Evolutionary conservation across 2,888 invertebrate species (phyloP), one percentile per base, ranked within the genome.

Genomic region (Acanthosepion esculentum): DNA sequence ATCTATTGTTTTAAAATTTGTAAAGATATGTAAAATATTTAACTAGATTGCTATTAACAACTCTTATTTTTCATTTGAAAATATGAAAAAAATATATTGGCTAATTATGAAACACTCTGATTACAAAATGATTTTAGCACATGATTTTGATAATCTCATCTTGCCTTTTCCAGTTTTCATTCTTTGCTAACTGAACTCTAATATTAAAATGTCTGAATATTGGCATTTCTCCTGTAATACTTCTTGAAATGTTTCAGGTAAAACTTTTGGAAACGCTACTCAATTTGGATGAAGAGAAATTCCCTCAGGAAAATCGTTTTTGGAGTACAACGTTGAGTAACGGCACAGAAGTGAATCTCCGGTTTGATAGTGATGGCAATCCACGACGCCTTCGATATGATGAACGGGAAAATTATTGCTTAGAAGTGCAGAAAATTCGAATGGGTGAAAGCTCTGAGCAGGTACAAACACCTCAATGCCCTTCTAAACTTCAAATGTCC

Each of bases 401-500:
- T 8, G 97, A 97, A 91, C 95, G 97, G 92, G 95, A 95, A 50
- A 96, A 97, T 59, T 97, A 97, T 95, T 96, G 96, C 92, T 95
- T 95, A 64, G 95, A 96, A 94, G 97, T 97, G n/a, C 95, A 96
- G 94, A 96, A 96, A 92, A 95, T 96, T 29, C 95, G 97, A 92
- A 96, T 97, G 97, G 94, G 95, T 33, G 97, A 97, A 95, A 96
- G 95, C 93, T 96, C 97, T 94, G 96, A 97, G 95, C 97, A 97
- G 96, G 97, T 97, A 95, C 92, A 93, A 93, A 53, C 29, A 91
- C 41, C n/a, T 78, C 78, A 78, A 78, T 15, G 10, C 1, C 29
- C 29, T 10, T 41, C 15, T 48, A 48, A 15, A 55, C n/a, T 48
- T 93, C 92, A 41, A 23, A 55, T 3, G 4, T 15, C 4, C 55